Evolutionary conservation across 2,113 vertebrate species (phyloP).

Genomic region (Microtus richardsoni): DNA sequence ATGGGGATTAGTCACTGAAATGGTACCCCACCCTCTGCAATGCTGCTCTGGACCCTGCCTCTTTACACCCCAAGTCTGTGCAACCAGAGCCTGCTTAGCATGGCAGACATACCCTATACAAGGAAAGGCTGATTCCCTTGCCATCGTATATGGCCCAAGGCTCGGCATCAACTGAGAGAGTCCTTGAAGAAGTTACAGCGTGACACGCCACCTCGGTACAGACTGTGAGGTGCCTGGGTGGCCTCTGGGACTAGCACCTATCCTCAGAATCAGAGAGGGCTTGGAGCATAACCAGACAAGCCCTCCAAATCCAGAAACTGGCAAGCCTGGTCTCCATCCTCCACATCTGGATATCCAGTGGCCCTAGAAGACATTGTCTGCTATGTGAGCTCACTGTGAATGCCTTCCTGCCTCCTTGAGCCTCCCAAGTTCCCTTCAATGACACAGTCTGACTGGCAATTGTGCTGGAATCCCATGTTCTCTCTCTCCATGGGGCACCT

Average conservation of each 20-base stretch:
- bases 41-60: neutral
- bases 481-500: neutral
- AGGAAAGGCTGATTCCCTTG: neutral
- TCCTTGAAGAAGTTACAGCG: neutral
- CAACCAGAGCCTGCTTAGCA: neutral
- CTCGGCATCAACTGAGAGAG: accelerated
- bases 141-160: neutral
- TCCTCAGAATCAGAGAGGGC: accelerated
- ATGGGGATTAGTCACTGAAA: neutral
- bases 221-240: accelerated
- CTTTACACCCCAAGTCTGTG: neutral
- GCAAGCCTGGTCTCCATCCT: neutral
- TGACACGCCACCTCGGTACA: too few species aligned
- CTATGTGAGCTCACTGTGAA: accelerated
- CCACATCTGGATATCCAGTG: accelerated
- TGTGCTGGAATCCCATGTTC: accelerated
- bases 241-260: neutral
- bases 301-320: neutral
- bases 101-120: accelerated
- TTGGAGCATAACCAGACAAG: accelerated
- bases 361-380: accelerated
- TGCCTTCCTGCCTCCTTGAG: neutral
- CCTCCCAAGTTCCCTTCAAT: neutral
- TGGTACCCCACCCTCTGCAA: neutral
- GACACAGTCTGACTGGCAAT: accelerated